Evolutionary conservation across 2,113 vertebrate genomes (phyloP).

Genomic region (Chaetura pelagica): DNA sequence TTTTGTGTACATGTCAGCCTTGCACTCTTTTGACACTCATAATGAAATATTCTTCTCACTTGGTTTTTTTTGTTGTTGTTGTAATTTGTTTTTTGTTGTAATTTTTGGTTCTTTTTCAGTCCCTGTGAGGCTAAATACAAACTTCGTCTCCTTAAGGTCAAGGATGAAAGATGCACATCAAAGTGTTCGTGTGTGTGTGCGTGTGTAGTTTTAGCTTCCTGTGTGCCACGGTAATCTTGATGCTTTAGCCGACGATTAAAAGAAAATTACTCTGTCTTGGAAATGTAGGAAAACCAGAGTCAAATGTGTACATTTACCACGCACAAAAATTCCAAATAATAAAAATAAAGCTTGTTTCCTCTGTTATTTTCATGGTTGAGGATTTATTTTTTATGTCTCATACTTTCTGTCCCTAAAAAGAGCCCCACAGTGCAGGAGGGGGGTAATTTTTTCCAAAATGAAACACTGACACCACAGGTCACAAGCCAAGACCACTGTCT

Average conservation of each 20-base stretch:
- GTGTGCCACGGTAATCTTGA: constrained; percentile 77
- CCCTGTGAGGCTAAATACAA: constrained; percentile 64
- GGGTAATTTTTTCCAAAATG: background rate
- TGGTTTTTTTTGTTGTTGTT: background rate
- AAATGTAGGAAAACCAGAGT: constrained; percentile 77
- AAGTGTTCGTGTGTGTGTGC: constrained; percentile 60
- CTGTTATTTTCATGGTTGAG: constrained; percentile 53
- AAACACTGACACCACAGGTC: background rate
- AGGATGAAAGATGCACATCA: constrained; percentile 72
- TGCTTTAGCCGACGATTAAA: constrained; percentile 77
- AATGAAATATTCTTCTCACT: constrained; percentile 43
- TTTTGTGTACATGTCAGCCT: constrained; percentile 69
- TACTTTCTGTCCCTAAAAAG: background rate
- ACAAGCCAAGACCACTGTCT: background rate
- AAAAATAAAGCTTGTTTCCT: constrained; percentile 82
- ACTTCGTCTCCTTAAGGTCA: constrained; percentile 72
- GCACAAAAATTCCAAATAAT: constrained; percentile 75
- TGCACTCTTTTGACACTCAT: constrained; percentile 57
- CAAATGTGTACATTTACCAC: constrained; percentile 76
- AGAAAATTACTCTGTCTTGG: constrained; percentile 77
- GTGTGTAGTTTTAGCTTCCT: constrained; percentile 76
- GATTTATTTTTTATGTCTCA: constrained; percentile 25
- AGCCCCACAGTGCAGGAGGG: background rate
- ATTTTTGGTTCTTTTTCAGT: background rate
- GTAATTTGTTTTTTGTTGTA: background rate